Base-by-base conservation (phyloP, 2,888 invertebrate genomes). In the Prosapia bicincta region DNA sequence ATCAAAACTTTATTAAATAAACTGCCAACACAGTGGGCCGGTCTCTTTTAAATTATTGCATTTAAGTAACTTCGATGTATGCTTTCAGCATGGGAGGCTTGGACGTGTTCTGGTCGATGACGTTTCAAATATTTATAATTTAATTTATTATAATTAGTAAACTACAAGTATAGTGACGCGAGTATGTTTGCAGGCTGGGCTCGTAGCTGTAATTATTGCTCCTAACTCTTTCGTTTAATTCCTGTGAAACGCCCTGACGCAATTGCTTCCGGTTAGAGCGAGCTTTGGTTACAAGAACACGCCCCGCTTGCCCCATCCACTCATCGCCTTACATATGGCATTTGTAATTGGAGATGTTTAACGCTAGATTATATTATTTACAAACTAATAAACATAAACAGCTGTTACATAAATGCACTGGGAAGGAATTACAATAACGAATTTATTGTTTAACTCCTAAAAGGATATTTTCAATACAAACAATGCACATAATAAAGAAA, bases 1-100 rank as follows among this genome's bases (percentile, higher is more conserved):
- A 72, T 72, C 72, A 72, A 72, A 71, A 65, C 65, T 20, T 20
- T 54, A 13, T 15, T 38, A 38, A 38, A 54, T 54, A 54, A 20
- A 54, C 54, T 54, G 54, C 9, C 54, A 54, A 54, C 54, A 54
- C 20, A 1, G 54, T 54, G 54, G 54, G 54, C 20, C 54, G 20
- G 5, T 54, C 10, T 54, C 54, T 20, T n/a, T 54, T 54, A 54
- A 54, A 54, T 54, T 54, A 54, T 54, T 54, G 20, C 54, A 54
- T 20, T 54, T 54, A 20, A 38, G 15, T 38, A 9, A 54, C 20
- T 54, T 13, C 20, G 54, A 20, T 54, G 54, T 54, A 20, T 54
- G 54, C 20, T 20, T 20, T 54, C 54, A 38, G 38, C 9, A 38
- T 38, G 38, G 38, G 38, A 6, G 38, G 7, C 54, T 2, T 5